A percentile compares a stretch with the other conserved stretches of the same genome.
Evolutionary conservation across 2,888 invertebrate species (phyloP).

Genomic region (Dynastes tityus): DNA sequence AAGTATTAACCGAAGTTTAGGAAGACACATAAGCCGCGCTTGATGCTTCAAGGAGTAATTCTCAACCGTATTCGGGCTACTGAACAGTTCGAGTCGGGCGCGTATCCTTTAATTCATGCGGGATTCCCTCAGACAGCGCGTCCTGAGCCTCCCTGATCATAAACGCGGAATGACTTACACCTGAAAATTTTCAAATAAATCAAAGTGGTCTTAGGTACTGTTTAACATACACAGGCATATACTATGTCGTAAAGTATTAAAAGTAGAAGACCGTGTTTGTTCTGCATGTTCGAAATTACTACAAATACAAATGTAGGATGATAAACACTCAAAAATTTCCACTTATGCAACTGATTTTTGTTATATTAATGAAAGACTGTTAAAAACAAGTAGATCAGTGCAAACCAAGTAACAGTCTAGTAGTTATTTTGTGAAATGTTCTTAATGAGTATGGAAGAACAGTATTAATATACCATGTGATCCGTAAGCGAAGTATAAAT

Average conservation of each 20-base stretch:
- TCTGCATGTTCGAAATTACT: not conserved
- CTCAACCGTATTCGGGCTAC: slow-evolving; percentile 57
- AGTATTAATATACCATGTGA: too few relatives aligned
- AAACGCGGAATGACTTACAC: slow-evolving; percentile 53
- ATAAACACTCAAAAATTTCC: too few relatives aligned
- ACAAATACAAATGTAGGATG: not conserved
- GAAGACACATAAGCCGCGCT: slow-evolving; percentile 60
- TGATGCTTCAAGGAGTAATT: slow-evolving; percentile 63
- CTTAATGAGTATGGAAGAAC: too few relatives aligned
- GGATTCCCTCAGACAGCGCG: slow-evolving; percentile 57
- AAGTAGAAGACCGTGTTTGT: not conserved
- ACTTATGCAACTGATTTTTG: too few relatives aligned
- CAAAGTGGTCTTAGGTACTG: slow-evolving; percentile 34
- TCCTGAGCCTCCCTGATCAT: slow-evolving; percentile 57
- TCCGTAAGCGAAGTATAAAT: too few relatives aligned
- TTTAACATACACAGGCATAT: slow-evolving; percentile 29
- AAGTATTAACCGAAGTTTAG: slow-evolving; percentile 63
- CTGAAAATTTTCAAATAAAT: slow-evolving; percentile 48
- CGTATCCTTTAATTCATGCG: slow-evolving; percentile 62
- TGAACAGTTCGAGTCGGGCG: slow-evolving; percentile 58
- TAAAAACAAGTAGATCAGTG: too few relatives aligned
- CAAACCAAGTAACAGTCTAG: too few relatives aligned
- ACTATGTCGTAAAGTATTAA: slow-evolving; percentile 6
- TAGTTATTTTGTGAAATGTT: too few relatives aligned
- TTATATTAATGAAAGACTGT: too few relatives aligned